Base-by-base conservation (phyloP, 2,797 vertebrate species). In the Micropoecilia bifurca region DNA sequence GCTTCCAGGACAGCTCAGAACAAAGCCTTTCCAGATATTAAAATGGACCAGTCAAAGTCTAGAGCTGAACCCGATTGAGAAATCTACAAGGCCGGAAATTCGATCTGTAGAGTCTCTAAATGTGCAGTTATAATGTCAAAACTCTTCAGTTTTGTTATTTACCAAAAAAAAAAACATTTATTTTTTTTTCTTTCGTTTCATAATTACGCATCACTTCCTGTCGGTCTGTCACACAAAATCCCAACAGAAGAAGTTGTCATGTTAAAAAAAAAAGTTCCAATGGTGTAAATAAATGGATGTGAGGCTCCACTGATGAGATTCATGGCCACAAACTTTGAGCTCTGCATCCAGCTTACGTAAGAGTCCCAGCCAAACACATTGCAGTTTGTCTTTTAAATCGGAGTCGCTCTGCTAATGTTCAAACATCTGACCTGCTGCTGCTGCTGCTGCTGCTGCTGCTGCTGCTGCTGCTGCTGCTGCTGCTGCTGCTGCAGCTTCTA, bases 321-420 rank as follows among this genome's bases (percentile, higher is more conserved):
- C 22, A 41, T 12, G 39, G 39, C 22, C 0, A 5, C 25, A 45
- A 46, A 46, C 68, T 46, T 71, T 71, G 68, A 85, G 81, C 61
- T 47, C n/a, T 59, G 30, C 71, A 71, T 86, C 46, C 71, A 73
- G 47, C 88, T 87, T 86, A 89, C 84, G 72, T 88, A 88, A 87
- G 74, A 74, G 77, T 75, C 68, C 33, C 45, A 50, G 25, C 59
- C 59, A 66, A 12, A 73, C 50, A 45, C 13, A 16, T 77, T 80
- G 61, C 20, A 14, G 36, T 45, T 43, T 45, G 69, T 55, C 45
- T 72, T 71, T 47, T 48, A 59, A 1, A 36, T 13, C 30, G 47
- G 33, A 46, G 45, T 57, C 71, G 13, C 30, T 22, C 3, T 33
- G 47, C n/a, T 43, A 0, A 13, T 20, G 14, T 1, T 3, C 2